phyloP scores from a whole-genome alignment of 1,140 invertebrate genomes.

The Bilobella aurantiaca region DNA sequence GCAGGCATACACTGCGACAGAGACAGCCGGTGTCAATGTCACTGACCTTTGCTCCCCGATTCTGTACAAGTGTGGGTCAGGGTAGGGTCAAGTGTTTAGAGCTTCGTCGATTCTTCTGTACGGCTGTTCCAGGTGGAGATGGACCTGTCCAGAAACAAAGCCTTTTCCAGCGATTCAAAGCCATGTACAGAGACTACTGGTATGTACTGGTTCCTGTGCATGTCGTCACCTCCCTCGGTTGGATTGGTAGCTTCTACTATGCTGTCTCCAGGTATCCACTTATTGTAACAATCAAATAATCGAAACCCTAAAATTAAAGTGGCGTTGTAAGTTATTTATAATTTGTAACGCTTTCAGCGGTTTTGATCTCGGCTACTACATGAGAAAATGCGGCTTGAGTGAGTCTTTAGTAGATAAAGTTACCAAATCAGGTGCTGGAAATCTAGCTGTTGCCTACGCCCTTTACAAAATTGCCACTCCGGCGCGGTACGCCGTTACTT shows the following conservation, averaged over 20 bases:
- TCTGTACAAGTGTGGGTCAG: no score
- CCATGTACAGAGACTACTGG: constrained; percentile 88
- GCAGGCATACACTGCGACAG: no score
- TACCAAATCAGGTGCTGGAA: constrained; percentile 65
- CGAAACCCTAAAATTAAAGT: background rate
- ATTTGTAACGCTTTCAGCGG: constrained; percentile 54
- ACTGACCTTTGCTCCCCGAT: background rate
- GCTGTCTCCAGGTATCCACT: constrained; percentile 64
- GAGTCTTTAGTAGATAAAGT: constrained; percentile 64
- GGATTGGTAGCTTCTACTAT: constrained; percentile 77
- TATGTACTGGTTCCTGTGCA: constrained; percentile 77
- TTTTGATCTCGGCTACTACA: constrained; percentile 65
- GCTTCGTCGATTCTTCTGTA: background rate
- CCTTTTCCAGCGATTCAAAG: constrained; percentile 73
- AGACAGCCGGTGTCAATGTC: no score
- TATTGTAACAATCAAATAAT: background rate
- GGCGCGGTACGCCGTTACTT: constrained; percentile 74
- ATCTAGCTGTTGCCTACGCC: constrained; percentile 74
- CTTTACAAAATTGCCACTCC: constrained; percentile 87
- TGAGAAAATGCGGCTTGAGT: constrained; percentile 63
- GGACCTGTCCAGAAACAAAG: constrained; percentile 40
- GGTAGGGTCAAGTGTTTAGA: background rate
- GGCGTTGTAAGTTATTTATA: background rate
- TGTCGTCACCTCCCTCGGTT: constrained; percentile 67
- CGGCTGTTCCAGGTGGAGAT: background rate